These are phyloP conservation scores for Melipona quadrifasciata DNA, from an alignment of 1,140 invertebrate species.

Conservation along the genomic window DNA sequence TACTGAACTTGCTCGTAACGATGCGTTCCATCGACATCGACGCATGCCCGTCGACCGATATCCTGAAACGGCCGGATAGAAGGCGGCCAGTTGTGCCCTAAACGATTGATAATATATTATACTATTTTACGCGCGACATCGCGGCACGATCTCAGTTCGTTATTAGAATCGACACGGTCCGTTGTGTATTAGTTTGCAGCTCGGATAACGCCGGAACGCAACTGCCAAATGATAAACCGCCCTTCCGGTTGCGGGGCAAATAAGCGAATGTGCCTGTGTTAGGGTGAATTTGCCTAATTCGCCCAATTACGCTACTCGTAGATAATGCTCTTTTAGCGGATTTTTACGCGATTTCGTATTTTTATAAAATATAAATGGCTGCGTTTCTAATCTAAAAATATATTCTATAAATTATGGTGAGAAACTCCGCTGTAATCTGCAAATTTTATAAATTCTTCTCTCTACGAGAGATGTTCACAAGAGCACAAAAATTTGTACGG, in stretches of 20 bases:
- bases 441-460: too few species aligned
- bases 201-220: constrained; percentile 24
- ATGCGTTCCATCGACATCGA: constrained; percentile 34
- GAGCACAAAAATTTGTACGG: too few species aligned
- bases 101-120: constrained; percentile 71
- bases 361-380: too few species aligned
- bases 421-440: too few species aligned
- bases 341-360: too few species aligned
- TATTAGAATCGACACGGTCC: constrained; percentile 71
- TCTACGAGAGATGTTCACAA: too few species aligned
- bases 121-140: constrained; percentile 60
- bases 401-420: too few species aligned
- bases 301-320: too few species aligned
- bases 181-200: constrained; percentile 47
- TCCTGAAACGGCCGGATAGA: constrained; percentile 43
- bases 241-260: neutral
- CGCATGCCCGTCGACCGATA: constrained; percentile 52
- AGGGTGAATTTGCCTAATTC: neutral
- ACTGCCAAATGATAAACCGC: neutral
- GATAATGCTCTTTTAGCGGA: too few species aligned
- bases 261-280: neutral
- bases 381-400: too few species aligned
- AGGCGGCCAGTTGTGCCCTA: constrained; percentile 57
- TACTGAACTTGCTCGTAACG: constrained; percentile 40
- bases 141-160: constrained; percentile 59